These are phyloP conservation scores for Salmo trutta DNA, from an alignment of 2,797 vertebrate species.

Conservation along the genomic window DNA sequence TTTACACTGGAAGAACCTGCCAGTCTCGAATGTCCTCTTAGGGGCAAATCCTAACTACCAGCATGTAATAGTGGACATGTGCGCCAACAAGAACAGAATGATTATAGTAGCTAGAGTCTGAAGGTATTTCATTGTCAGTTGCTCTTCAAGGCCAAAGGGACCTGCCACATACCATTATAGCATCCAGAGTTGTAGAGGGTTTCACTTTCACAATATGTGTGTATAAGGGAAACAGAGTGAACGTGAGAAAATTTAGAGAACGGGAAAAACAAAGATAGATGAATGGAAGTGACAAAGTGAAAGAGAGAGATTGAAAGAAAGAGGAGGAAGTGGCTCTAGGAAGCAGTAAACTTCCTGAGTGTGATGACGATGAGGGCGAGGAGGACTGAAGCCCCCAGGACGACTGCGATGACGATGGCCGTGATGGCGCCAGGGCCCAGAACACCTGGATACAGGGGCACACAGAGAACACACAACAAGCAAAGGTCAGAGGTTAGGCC, in stretches of 20 bases:
- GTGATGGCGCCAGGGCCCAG: conserved; percentile 93
- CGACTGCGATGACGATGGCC: conserved; percentile 93
- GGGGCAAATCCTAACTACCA: not conserved
- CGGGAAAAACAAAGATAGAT: not conserved
- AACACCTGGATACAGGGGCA: conserved; percentile 71
- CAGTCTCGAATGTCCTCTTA: conserved; percentile 53
- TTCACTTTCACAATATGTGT: not conserved
- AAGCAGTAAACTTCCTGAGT: conserved; percentile 90
- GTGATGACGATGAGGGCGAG: conserved; percentile 93
- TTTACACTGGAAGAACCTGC: conserved; percentile 68
- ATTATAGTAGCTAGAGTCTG: conserved; percentile 30
- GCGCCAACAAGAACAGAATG: conserved; percentile 1
- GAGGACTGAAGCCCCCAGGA: conserved; percentile 93
- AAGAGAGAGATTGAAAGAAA: not conserved
- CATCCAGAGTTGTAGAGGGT: conserved; percentile 39
- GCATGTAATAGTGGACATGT: not conserved
- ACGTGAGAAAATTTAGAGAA: not conserved
- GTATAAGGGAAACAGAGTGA: not conserved
- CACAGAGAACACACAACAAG: conserved; percentile 15
- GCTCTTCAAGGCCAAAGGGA: conserved; percentile 36
- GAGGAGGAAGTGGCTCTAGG: conserved; percentile 65
- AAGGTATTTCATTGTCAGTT: not conserved
- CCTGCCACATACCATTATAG: conserved; percentile 54
- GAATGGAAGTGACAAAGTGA: not conserved
- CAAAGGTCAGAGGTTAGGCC: not conserved